Base-by-base conservation (phyloP, 2,797 vertebrate genomes). In the Hemitrygon akajei region DNA sequence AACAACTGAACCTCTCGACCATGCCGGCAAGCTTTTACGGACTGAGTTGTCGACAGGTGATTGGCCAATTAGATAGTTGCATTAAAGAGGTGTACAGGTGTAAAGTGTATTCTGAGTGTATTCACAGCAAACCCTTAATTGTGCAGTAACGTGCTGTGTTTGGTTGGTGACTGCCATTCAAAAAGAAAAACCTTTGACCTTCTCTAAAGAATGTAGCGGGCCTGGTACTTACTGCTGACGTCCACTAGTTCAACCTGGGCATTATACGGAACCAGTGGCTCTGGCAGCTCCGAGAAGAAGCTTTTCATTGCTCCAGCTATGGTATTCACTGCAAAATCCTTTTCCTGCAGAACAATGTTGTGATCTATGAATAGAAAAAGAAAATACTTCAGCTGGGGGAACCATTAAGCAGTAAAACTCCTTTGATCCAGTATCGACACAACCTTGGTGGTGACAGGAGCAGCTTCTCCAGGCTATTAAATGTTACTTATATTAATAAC, bases 281-380 rank as follows among this genome's bases (percentile, higher is more conserved):
- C 98, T 0, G 98, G 98, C 5, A 99, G 96, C 95, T 99, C 98
- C 0, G 98, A 98, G 97, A 99, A 99, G 95, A 99, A 99, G 94
- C 98, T 98, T 95, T 99, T 99, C 98, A 99, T 98, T 95, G 98
- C 98, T 0, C 98, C 98, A 0, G 98, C 98, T 94, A 99, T 98
- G 0, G 98, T 97, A 96, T 99, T 98, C 93, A 99, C 97, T 0
- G 98, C 98, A 94, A 98, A 98, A 95, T 99, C 98, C 94, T 99
- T 99, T 96, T 99, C 98, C 0, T 97, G 97, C 96, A 99, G 96
- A 95, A 99, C 98, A 95, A 99, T 96, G 95, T 94, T 97, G 94
- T 98, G 97, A 94, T 99, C 98, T 97, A 93, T 25, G 91, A 94
- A 30, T 34, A 73, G 47, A 47, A 47, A 47, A 47, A 76, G 25